Base-by-base conservation (phyloP, 2,888 invertebrate species). In the Nemotelus pantherinus region DNA sequence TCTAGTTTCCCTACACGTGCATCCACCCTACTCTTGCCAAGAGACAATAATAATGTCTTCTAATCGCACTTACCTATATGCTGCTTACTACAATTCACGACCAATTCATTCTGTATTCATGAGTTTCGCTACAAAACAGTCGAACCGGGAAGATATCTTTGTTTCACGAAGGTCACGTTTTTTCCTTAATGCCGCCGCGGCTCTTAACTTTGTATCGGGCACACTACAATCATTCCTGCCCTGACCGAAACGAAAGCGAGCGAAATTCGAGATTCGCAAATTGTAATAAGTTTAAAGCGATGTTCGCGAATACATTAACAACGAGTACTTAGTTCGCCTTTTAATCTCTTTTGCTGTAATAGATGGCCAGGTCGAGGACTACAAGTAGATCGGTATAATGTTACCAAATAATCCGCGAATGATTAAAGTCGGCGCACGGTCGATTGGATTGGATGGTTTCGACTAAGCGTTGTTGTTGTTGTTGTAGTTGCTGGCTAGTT, bases 161-260 rank as follows among this genome's bases (percentile, higher is more conserved):
- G 71, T 72, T 72, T 72, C 71, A 72, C 57, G 71, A 72, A 72
- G 58, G 71, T 72, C 71, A 72, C 71, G 71, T 72, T 72, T 72
- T 47, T 72, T 58, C 58, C 71, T 57, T 57, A 72, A 72, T 57
- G 58, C 71, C 71, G 71, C n/a, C 25, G 25, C 25, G 25, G 25
- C 25, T 25, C 71, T 39, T 25, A 67, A 67, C 50, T 48, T 67
- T 67, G 67, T 47, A 67, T 45, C 45, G 47, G 41, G 25, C 45
- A 45, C 48, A 47, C 47, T 48, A 67, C 67, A 67, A 67, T 67
- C 47, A 67, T 67, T 67, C 50, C 10, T 67, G 47, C 67, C 47
- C 50, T 67, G 50, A 10, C 48, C 50, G 25, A 67, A 67, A 67
- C 50, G 48, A 48, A 48, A 47, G 25, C 25, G 25, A 25, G 25